phyloP scores from a whole-genome alignment of 2,113 vertebrate genomes.

The Eulemur rufifrons region DNA sequence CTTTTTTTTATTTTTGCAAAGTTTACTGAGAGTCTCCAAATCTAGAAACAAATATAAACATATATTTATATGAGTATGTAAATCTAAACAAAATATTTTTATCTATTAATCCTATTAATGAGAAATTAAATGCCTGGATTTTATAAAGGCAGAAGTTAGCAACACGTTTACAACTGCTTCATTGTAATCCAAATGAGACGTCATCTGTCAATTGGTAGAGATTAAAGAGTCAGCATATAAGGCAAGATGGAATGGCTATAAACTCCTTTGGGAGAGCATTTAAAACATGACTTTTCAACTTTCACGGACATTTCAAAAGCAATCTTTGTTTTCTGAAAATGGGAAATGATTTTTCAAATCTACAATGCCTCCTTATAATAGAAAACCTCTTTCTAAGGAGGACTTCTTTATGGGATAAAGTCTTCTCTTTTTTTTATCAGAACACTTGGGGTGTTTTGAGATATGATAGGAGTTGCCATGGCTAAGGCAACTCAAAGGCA shows the following conservation, averaged over 20 bases:
- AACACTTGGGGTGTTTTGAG: slow-evolving; percentile 27
- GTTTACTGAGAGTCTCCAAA: background rate
- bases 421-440: background rate
- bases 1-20: background rate
- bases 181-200: background rate
- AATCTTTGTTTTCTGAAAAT: slow-evolving; percentile 46
- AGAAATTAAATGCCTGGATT: slow-evolving; percentile 26
- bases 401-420: background rate
- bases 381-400: slow-evolving; percentile 7
- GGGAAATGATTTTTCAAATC: slow-evolving; percentile 29
- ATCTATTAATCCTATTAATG: background rate
- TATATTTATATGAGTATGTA: background rate
- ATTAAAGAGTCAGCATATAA: background rate
- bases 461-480: background rate
- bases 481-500: background rate
- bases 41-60: background rate
- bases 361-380: slow-evolving; percentile 39
- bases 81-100: background rate
- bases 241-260: background rate
- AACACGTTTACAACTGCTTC: background rate
- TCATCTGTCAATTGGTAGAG: background rate
- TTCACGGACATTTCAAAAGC: background rate
- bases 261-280: background rate
- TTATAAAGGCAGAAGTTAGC: background rate
- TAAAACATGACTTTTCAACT: background rate